Evolutionary conservation across 2,888 invertebrate species (phyloP), one percentile per base, ranked within the genome.

Genomic region (Apamea crenata): DNA sequence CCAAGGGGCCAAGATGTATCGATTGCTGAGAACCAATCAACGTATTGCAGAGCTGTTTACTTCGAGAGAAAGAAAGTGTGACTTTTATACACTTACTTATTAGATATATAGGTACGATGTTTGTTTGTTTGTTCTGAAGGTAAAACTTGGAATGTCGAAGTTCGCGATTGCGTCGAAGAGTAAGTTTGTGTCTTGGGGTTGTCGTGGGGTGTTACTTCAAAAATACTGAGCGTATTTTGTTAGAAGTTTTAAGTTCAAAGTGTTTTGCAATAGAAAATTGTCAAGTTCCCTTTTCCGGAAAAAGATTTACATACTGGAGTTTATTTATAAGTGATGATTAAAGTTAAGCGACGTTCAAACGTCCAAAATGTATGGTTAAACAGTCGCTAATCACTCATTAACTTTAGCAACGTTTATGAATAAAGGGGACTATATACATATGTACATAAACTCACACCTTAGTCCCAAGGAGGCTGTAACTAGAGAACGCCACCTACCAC

Each of bases 21-120:
- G 88, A 89, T 84, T 78, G 68, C 59, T 56, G 74, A 40, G 69
- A 86, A 86, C 82, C 82, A 89, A 88, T 89, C 89, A 86, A 81
- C 74, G 81, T 81, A 83, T 79, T 80, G 82, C 80, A 65, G 40
- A 67, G 72, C 25, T 87, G 78, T 84, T 88, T 84, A 59, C 81
- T 63, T 56, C 21, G 36, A 32, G 53, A 76, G 40, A 72, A 78
- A 67, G 78, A 75, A 81, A 71, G 3, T 40, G 36, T 72, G 50
- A 74, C 21, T 44, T 71, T 36, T 80, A 61, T 76, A 70, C 63
- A 70, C 44, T 14, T 61, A 68, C 67, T 77, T 65, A 63, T 63
- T 32, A 63, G 32, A 21, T 32, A 66, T 16, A 25, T 47, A 36
- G n/a, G 71, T 79, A 29, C 1, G 40, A 18, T 56, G 32, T 59